A percentile compares a stretch with the other conserved stretches of the same genome.
Conservation (phyloP, 1,140 invertebrate species). For the Goniozus legneri region DNA sequence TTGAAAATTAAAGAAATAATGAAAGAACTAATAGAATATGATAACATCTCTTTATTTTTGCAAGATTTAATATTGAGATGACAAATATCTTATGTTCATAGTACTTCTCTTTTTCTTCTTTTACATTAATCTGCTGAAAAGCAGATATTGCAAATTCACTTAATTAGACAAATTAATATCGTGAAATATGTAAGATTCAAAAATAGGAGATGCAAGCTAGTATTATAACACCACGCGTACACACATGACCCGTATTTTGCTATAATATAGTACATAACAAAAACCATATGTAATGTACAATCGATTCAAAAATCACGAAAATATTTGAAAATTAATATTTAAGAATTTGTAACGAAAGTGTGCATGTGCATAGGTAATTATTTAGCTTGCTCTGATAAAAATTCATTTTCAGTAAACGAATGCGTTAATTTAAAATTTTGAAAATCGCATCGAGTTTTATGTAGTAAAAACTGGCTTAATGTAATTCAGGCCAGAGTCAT, state of each 20-base stretch:
- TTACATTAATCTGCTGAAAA: constrained; percentile 8
- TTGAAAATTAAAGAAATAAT: constrained; percentile 5
- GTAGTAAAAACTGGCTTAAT: not conserved
- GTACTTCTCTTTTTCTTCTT: constrained; percentile 14
- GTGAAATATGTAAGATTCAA: constrained; percentile 14
- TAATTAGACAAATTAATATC: constrained; percentile 4
- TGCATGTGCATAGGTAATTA: not conserved
- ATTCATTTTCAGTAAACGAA: not conserved
- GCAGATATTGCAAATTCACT: constrained; percentile 14
- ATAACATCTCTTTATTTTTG: constrained; percentile 28
- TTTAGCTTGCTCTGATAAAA: not conserved
- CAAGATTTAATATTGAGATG: constrained; percentile 24
- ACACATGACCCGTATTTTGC: constrained; percentile 2
- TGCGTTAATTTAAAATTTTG: not conserved
- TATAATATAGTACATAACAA: too few relatives aligned
- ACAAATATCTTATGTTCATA: constrained; percentile 22
- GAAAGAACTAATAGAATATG: constrained; percentile 15
- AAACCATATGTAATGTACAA: too few relatives aligned
- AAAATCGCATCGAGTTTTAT: not conserved
- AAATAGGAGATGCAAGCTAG: constrained; percentile 2
- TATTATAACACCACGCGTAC: constrained; percentile 3
- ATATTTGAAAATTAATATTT: not conserved
- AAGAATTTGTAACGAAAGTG: not conserved
- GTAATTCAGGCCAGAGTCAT: not conserved
- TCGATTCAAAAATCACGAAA: not conserved